Base-by-base conservation (phyloP, 2,113 vertebrate species). In the Polypterus senegalus region DNA sequence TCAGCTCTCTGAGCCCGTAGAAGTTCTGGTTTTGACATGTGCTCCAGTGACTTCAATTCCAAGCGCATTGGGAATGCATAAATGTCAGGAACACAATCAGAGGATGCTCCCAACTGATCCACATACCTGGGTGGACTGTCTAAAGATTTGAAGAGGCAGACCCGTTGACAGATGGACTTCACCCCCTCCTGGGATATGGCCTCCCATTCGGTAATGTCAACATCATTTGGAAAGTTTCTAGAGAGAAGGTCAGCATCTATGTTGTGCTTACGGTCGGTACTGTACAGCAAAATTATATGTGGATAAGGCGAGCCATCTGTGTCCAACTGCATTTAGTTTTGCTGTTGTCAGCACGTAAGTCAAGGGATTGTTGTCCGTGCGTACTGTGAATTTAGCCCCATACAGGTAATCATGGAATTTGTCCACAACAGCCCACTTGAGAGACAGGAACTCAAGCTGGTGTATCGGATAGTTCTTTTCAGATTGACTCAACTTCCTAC, bases 171-270 rank as follows among this genome's bases (percentile, higher is more conserved):
- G 4, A 6, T 3, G 10, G 58, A 46, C 10, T n/a, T 60, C 27
- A 60, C 58, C 5, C 58, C 58, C 5, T 6, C 4, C 11, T 10
- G 6, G 3, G 58, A 2, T 4, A 60, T 5, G 27, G 59, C 49
- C 11, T 46, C 56, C 51, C 43, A 52, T 1, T 49, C n/a, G 4
- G 7, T 3, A 46, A 7, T 47, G 11, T 45, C 49, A 3, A 48
- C 53, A 48, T 27, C 44, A 9, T 62, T 9, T 62, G 61, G 5
- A 44, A 48, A 48, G n/a, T 57, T 46, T n/a, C 61, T 46, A 4
- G 62, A 63, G n/a, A 63, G 47, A 9, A 49, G 5, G 62, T 63
- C 62, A 1, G 54, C 47, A 63, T 63, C 62, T 8, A 63, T 63
- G 47, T 63, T 63, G 3, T 51, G 3, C 9, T 27, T 10, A 2